These are phyloP conservation scores for Amia ocellicauda DNA, from an alignment of 2,113 vertebrate genomes.

Conservation along the genomic window DNA sequence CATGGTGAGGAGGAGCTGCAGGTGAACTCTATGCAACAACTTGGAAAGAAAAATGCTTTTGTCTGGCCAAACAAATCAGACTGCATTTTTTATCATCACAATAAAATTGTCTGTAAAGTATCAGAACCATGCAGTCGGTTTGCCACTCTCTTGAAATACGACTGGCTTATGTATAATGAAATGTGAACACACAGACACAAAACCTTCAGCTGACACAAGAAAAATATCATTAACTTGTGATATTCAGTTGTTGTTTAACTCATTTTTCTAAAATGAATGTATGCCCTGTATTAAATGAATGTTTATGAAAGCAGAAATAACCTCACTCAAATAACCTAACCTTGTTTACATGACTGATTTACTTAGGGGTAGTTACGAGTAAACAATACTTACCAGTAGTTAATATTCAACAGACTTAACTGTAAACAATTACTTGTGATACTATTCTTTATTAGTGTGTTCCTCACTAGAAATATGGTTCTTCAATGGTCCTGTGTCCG, in stretches of 20 bases:
- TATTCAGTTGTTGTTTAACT: constrained; percentile 9
- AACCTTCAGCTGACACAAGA: constrained; percentile 19
- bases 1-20: constrained; percentile 13
- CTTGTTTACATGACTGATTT: no score
- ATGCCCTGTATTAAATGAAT: background rate
- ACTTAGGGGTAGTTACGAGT: background rate
- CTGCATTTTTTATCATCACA: no score
- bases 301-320: constrained; percentile 7
- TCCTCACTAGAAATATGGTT: background rate
- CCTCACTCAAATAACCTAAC: no score
- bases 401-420: constrained; percentile 1
- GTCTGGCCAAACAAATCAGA: constrained; percentile 22
- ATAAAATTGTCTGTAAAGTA: constrained; percentile 20
- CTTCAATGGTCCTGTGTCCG: background rate
- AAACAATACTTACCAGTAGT: background rate
- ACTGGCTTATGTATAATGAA: constrained; percentile 12
- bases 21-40: constrained; percentile 16
- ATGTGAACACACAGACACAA: constrained; percentile 18
- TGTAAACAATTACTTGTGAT: background rate
- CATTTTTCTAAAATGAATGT: no score
- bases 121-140: constrained; percentile 12
- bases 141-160: no score
- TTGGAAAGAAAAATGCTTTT: constrained; percentile 18
- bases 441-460: background rate
- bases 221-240: constrained; percentile 11